Base-by-base conservation (phyloP, 1,140 invertebrate genomes). In the Drosophila oshimai region DNA sequence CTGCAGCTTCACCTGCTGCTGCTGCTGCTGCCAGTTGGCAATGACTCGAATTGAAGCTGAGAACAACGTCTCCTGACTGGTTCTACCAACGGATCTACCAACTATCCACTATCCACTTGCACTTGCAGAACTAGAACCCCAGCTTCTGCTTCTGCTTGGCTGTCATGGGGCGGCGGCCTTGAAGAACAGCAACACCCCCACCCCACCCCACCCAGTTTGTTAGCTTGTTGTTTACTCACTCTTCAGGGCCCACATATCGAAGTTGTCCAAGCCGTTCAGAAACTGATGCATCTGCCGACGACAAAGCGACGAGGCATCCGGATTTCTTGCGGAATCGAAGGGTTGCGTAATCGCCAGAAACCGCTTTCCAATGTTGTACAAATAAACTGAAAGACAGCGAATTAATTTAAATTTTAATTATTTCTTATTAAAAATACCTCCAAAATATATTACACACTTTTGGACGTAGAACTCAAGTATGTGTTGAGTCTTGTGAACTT, bases 231-330 rank as follows among this genome's bases (percentile, higher is more conserved):
- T 2, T 1, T 70, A 88, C 89, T 91, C 60, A 91, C 91, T 83
- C 58, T 77, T 81, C 39, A 91, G 51, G 7, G 89, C 89, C 90
- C 90, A 91, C 34, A 91, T 46, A 74, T 91, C 90, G 28, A 90
- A 89, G 54, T 91, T 91, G 53, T 89, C 54, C 47, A 91, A 71
- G 37, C 62, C 78, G 5, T 77, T 44, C 26, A 90, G 31, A 71
- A 78, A 91, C 10, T 73, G 69, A 31, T 60, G 67, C 64, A 88
- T 86, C 42, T 90, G 89, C 4, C 41, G 36, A 29, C 89, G 87
- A 47, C 90, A 91, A 9, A 74, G 29, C 5, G 70, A 26, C 4
- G 90, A 89, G 33, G 87, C 69, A 9, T 75, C 44, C 4, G 90
- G 75, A 76, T 75, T 89, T 12, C 72, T 57, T 29, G 89, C 69